phyloP scores from a whole-genome alignment of 2,113 vertebrate genomes.

The Azemiops feae region DNA sequence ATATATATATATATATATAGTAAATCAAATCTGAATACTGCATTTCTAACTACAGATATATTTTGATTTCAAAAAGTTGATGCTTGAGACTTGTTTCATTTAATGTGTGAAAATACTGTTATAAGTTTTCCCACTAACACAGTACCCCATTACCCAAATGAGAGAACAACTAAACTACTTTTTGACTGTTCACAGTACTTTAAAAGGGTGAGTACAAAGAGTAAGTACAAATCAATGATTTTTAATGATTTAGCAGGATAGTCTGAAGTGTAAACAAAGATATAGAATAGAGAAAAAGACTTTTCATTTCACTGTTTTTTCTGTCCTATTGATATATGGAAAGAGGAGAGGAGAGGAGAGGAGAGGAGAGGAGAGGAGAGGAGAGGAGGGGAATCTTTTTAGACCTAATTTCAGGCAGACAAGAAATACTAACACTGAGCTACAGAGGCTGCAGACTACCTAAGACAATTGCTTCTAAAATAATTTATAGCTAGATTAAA shows the following conservation, averaged over 20 bases:
- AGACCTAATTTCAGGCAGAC: not conserved
- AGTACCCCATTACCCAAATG: not conserved
- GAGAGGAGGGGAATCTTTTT: not conserved
- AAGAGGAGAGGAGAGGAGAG: not conserved
- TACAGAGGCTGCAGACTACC: not conserved
- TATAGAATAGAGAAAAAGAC: fast-evolving
- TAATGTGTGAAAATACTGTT: not conserved
- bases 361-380: not conserved
- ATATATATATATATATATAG: no score
- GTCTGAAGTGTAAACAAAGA: not conserved
- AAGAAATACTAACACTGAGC: not conserved
- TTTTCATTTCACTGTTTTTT: not conserved
- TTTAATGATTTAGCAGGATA: not conserved
- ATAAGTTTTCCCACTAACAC: not conserved
- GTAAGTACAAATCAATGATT: not conserved
- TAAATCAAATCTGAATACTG: not conserved
- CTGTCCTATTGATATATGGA: not conserved
- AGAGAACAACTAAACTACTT: not conserved
- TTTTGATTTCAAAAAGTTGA: not conserved
- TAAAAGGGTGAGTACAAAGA: not conserved
- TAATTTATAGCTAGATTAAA: not conserved
- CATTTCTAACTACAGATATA: not conserved
- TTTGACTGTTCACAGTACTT: not conserved
- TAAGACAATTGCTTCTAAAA: not conserved
- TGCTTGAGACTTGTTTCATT: not conserved